Evolutionary conservation across 1,140 invertebrate species (phyloP).

Genomic region (Drosophila bifasciata): DNA sequence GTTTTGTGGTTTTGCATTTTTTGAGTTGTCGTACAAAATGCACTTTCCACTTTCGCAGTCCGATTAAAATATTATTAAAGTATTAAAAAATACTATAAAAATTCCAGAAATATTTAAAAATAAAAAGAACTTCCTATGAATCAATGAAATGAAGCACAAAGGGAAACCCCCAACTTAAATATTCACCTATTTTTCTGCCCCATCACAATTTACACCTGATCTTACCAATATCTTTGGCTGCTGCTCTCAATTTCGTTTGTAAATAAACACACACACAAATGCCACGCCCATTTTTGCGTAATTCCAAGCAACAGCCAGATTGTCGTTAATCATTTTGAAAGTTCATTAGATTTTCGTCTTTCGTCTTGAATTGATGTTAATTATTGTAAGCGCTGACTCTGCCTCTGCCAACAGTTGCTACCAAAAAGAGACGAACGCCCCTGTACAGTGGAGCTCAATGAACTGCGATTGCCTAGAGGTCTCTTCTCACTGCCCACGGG

Average conservation of each 20-base stretch:
- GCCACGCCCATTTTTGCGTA: constrained; percentile 37
- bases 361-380: constrained; percentile 44
- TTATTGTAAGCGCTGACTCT: constrained; percentile 6
- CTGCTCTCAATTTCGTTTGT: constrained; percentile 10
- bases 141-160: not conserved
- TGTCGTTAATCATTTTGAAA: constrained; percentile 59
- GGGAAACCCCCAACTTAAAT: not conserved
- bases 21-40: constrained; percentile 27
- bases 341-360: constrained; percentile 63
- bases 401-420: constrained; percentile 71
- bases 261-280: constrained; percentile 35
- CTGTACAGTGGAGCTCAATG: constrained; percentile 61
- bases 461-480: constrained; percentile 60
- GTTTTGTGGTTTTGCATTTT: not conserved
- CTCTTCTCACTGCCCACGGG: constrained; percentile 39
- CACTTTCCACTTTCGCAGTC: not conserved
- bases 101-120: not conserved
- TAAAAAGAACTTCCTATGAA: not conserved
- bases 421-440: constrained; percentile 43
- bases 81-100: not conserved
- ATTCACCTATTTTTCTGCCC: not conserved
- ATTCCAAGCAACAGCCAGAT: constrained; percentile 23
- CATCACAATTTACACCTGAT: constrained; percentile 13
- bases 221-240: constrained; percentile 8
- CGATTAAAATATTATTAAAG: no score